These are phyloP conservation scores for Listronotus bonariensis DNA, from an alignment of 1,140 invertebrate species.

Conservation along the genomic window DNA sequence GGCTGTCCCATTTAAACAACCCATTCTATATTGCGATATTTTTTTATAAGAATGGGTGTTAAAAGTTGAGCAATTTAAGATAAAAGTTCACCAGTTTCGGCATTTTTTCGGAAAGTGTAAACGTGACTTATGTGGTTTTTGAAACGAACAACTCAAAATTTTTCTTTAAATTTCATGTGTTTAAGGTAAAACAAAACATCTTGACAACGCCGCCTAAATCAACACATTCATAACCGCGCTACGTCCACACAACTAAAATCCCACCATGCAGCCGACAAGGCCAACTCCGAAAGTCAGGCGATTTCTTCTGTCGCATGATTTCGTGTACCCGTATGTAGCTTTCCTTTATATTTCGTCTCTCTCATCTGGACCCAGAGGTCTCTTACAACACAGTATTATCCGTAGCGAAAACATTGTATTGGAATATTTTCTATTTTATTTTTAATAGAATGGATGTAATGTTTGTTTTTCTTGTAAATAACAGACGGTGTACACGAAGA, in stretches of 20 bases:
- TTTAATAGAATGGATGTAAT: constrained; percentile 34
- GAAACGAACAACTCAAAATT: too few relatives aligned
- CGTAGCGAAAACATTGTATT: constrained; percentile 41
- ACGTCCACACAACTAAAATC: constrained; percentile 23
- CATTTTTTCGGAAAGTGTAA: too few relatives aligned
- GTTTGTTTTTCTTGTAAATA: constrained; percentile 42
- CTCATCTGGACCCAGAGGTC: constrained; percentile 50
- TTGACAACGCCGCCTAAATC: constrained; percentile 15
- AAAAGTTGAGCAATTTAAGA: too few relatives aligned
- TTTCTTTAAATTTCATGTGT: neutral
- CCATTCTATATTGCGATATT: too few relatives aligned
- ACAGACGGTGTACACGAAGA: neutral
- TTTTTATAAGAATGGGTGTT: too few relatives aligned
- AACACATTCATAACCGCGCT: constrained; percentile 33
- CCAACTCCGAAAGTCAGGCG: constrained; percentile 35
- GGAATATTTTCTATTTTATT: constrained; percentile 38
- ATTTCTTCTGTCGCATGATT: constrained; percentile 41
- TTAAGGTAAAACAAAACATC: constrained; percentile 3
- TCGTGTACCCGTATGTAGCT: constrained; percentile 50
- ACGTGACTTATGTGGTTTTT: too few relatives aligned
- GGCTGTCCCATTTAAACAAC: too few relatives aligned
- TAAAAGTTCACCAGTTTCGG: too few relatives aligned
- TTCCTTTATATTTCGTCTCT: constrained; percentile 52
- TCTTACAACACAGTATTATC: constrained; percentile 47
- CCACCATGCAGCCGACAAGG: constrained; percentile 26